A percentile compares a stretch with the other conserved stretches of the same genome.
phyloP scores from a whole-genome alignment of 2,888 invertebrate species.

The Trissonchulus latispiculum region DNA sequence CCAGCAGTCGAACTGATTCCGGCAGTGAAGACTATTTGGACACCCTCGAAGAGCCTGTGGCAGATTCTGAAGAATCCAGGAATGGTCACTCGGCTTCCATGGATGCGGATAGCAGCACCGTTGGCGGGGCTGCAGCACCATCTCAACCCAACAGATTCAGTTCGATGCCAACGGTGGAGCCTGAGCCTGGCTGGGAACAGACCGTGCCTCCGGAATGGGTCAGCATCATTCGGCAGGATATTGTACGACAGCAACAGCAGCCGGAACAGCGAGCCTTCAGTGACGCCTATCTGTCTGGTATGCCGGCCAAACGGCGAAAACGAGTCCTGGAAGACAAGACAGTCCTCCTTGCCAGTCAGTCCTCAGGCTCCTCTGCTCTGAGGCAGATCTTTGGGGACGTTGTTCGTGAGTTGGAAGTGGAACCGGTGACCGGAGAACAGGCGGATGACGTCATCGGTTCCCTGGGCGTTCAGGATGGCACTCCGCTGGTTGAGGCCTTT shows the following conservation, averaged over 20 bases:
- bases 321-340: slow-evolving; percentile 49
- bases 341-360: slow-evolving; percentile 33
- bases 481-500: neutral
- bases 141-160: no score
- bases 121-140: no score
- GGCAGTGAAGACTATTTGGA: no score
- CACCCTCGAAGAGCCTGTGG: no score
- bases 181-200: neutral
- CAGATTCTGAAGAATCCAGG: no score
- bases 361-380: slow-evolving; percentile 24
- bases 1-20: no score
- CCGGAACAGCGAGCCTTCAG: slow-evolving; percentile 59
- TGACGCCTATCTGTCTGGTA: slow-evolving; percentile 76
- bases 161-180: neutral
- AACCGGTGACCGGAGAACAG: slow-evolving; percentile 49
- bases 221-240: slow-evolving; percentile 71
- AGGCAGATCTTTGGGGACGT: slow-evolving; percentile 48
- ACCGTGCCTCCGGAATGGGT: slow-evolving; percentile 60
- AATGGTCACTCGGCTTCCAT: no score
- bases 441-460: slow-evolving; percentile 49
- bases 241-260: slow-evolving; percentile 59
- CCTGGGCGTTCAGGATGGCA: neutral
- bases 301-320: slow-evolving; percentile 78
- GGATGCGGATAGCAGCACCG: no score
- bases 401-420: slow-evolving; percentile 51